Evolutionary conservation across 2,113 vertebrate genomes (phyloP), one percentile per base, ranked within the genome.

Genomic region (Chionodraco myersi): DNA sequence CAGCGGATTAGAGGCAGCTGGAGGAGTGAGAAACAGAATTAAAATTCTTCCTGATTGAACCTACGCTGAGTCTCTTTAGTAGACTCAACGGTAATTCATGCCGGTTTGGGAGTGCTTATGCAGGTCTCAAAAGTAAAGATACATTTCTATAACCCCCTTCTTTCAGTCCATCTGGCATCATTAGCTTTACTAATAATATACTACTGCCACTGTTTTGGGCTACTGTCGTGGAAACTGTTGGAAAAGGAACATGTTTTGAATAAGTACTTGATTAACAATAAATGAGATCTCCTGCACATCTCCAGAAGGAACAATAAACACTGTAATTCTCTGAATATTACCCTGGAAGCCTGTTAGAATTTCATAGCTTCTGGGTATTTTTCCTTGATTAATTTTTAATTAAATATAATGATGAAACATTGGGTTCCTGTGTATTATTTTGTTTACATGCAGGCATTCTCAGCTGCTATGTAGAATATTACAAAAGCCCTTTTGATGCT

Each of bases 341-440:
- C n/a, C 45, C 44, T 21, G 5, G 41, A 4, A 57, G 51, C 41
- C 9, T 30, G 6, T 36, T 11, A 52, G 5, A 36, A 71, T 64
- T 70, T 72, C 51, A 41, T 79, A 26, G 14, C 11, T 30, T 26
- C 14, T 51, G 10, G 12, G 12, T 41, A 41, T 15, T 56, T 47
- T 47, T 36, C 41, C 15, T 52, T 66, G 45, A 72, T 59, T 59
- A 3, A 5, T 53, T 68, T 69, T 60, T 66, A 53, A 53, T 73
- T 12, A 56, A 56, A 68, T 75, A 9, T 68, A 62, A 62, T 56
- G 18, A 61, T 56, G 15, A 56, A 60, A 59, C 61, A 53, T 11
- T 48, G 41, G 16, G 49, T 57, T 71, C 44, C 21, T 15, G 21
- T 54, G 54, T 59, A 48, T 48, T 18, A 54, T 16, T 16, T 21